A percentile compares a stretch with the other conserved stretches of the same genome.
Conservation (phyloP, 1,140 invertebrate species). For the Drosophila bocki region DNA sequence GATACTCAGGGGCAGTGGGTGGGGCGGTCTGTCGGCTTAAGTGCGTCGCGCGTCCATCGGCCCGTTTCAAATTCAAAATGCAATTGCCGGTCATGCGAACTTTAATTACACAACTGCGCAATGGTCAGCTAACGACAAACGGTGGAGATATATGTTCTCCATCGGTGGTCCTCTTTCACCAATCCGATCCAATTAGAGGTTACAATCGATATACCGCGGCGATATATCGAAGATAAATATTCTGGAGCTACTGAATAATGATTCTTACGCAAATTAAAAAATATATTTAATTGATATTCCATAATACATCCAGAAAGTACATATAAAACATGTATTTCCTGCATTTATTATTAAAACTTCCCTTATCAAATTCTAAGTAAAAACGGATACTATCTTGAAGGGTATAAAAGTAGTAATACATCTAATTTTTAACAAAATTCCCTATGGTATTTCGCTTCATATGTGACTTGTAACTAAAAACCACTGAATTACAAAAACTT, state of each 20-base stretch:
- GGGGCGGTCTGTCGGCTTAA: slow-evolving; percentile 9
- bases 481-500: neutral
- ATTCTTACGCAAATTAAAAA: neutral
- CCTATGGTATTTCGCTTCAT: neutral
- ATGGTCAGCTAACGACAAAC: slow-evolving; percentile 27
- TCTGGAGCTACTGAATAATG: too few relatives aligned
- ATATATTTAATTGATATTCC: neutral
- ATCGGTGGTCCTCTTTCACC: slow-evolving; percentile 15
- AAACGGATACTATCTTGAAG: too few relatives aligned
- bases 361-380: too few relatives aligned
- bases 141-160: slow-evolving; percentile 1
- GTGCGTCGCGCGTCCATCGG: slow-evolving; percentile 43
- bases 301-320: too few relatives aligned
- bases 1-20: neutral
- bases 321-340: too few relatives aligned
- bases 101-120: slow-evolving; percentile 71
- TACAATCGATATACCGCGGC: neutral
- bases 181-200: slow-evolving; percentile 31
- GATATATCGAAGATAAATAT: neutral
- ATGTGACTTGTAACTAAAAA: neutral
- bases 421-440: neutral
- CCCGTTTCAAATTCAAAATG: slow-evolving; percentile 74
- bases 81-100: slow-evolving; percentile 78
- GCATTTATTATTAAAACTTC: too few relatives aligned
- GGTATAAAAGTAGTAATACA: too few relatives aligned